Conservation (phyloP, 2,888 invertebrate genomes). For the Empis stercorea region DNA sequence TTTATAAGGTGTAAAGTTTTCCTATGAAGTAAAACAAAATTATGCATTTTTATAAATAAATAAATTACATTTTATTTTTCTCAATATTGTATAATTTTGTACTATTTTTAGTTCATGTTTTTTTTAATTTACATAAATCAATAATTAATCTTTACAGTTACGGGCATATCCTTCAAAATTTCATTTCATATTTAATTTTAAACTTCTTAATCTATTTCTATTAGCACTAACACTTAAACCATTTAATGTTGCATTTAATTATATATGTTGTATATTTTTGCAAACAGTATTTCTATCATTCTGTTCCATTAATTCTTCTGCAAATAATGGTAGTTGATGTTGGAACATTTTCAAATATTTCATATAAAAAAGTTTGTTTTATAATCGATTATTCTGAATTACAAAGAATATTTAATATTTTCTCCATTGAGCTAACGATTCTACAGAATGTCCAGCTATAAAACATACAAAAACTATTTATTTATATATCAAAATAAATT, state of each 20-base stretch:
- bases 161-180: constrained; percentile 32
- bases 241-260: constrained; percentile 44
- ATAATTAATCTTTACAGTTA: constrained; percentile 24
- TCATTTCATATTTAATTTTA: constrained; percentile 27
- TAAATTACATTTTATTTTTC: too few relatives aligned
- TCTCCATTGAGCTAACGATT: constrained; percentile 95
- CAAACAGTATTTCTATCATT: constrained; percentile 90
- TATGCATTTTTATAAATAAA: too few relatives aligned
- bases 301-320: constrained; percentile 80
- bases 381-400: constrained; percentile 66
- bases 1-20: too few relatives aligned
- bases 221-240: constrained; percentile 26
- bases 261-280: constrained; percentile 67
- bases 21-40: too few relatives aligned
- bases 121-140: too few relatives aligned
- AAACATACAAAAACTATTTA: constrained; percentile 88
- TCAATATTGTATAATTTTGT: too few relatives aligned
- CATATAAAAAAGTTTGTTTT: constrained; percentile 56
- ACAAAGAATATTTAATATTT: constrained; percentile 63
- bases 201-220: constrained; percentile 22
- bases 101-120: too few relatives aligned
- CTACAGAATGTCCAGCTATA: constrained; percentile 82
- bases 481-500: too few relatives aligned
- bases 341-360: constrained; percentile 68
- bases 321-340: constrained; percentile 72